Conservation (phyloP, 2,888 invertebrate genomes). For the Exephanes ischioxanthus region DNA sequence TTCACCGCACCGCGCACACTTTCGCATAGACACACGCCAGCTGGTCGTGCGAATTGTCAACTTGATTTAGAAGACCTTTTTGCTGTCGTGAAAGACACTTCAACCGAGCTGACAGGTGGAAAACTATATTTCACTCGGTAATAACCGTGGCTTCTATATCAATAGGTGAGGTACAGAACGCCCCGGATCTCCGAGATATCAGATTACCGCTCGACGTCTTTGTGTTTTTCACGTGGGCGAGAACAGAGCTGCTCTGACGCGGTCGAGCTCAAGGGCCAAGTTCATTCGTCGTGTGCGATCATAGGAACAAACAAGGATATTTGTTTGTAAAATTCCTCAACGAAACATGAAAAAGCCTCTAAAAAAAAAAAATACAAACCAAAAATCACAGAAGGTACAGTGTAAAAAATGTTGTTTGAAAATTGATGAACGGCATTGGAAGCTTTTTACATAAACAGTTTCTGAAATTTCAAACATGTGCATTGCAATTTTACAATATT, state of each 20-base stretch:
- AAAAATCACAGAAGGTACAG: neutral
- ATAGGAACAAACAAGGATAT: neutral
- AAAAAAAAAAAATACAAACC: neutral
- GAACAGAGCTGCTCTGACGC: neutral
- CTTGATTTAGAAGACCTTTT: constrained; percentile 45
- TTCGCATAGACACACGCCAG: neutral
- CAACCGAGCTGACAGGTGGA: constrained; percentile 35
- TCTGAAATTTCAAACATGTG: no score
- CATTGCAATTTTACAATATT: no score
- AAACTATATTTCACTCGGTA: constrained; percentile 26
- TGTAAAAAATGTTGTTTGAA: no score
- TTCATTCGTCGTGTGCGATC: neutral
- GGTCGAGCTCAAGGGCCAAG: neutral
- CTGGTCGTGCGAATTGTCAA: constrained; percentile 4
- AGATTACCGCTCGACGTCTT: neutral
- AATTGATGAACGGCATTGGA: no score
- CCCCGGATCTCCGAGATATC: neutral
- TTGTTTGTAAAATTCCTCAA: neutral
- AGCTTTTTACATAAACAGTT: no score
- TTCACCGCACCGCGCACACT: neutral
- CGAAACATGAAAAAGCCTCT: neutral
- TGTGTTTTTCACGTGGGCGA: neutral
- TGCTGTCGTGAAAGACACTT: constrained; percentile 16
- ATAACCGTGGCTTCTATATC: neutral
- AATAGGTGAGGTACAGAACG: constrained; percentile 2